Base-by-base conservation (phyloP, 2,113 vertebrate species). In the Nycticebus coucang region DNA sequence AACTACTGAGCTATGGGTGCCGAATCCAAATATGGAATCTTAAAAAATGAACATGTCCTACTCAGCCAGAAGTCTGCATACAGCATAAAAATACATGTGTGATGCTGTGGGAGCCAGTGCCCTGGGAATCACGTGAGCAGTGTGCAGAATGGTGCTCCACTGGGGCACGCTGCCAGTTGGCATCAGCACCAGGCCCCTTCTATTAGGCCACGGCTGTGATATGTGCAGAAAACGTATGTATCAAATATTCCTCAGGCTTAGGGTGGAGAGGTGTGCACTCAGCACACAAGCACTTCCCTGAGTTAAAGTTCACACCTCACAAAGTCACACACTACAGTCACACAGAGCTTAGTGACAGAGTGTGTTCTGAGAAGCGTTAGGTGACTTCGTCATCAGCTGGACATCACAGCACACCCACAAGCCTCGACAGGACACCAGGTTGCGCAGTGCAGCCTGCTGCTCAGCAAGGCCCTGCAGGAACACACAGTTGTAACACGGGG, bases 11-110 rank as follows among this genome's bases (percentile, higher is more conserved):
- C 8, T 41, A 50, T 50, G 45, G 45, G 45, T 50, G 45, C 45
- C 9, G 45, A 50, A 8, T 10, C 62, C 90, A 95, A 93, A 94
- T 68, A 59, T 6, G 84, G 89, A 93, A 84, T 72, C 86, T 50
- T 86, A 64, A 75, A 66, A 84, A 74, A 91, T n/a, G 24, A 92
- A 72, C 79, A 60, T 55, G 77, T 35, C 90, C 83, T 75, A 69
- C 87, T 89, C 80, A 35, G 85, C 53, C 89, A 93, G 87, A 80
- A 59, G 35, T 55, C 95, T 89, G 41, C 35, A 68, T 2, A 30
- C 17, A 9, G 89, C 87, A 79, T 74, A 77, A 60, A 89, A 80
- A 92, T 7, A 50, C 35, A 33, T 4, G 66, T 14, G 53, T 9
- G 3, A 3, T 1, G 7, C 4, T 28, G 80, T 62, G 94, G 89